Evolutionary conservation across 2,888 invertebrate species (phyloP), one percentile per base, ranked within the genome.

Genomic region (Mylabris sibirica): DNA sequence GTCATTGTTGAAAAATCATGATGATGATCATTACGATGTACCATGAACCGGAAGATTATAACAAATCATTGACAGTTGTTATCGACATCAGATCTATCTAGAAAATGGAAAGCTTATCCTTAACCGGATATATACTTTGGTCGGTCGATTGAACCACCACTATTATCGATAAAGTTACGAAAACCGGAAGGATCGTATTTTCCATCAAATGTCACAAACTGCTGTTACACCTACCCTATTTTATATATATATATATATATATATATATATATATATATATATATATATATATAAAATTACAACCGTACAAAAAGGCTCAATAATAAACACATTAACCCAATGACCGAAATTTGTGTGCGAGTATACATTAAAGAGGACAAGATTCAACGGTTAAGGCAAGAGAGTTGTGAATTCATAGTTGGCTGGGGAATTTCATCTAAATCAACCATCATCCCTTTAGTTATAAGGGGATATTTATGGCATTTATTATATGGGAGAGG

Each of bases 61-160:
- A 65, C 59, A 60, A 59, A 65, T 59, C 59, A 14, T 35, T 61
- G 59, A 59, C 67, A 67, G 63, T 64, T 67, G 67, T 44, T 60
- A 8, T 14, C 35, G 64, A 61, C 60, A 30, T 60, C 60, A 65
- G 61, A 53, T 53, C 20, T 60, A 49, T 60, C 64, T 64, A 24
- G 64, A 59, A 24, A 53, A 24, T 20, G 22, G 12, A 22, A 24
- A 24, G 24, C 53, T 53, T 53, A 53, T 53, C 8, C 53, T 24
- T 14, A 2, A 12, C 22, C 22, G 53, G 53, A 53, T 53, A 53
- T 53, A 20, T 53, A 53, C 53, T 53, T 53, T 53, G 53, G 53
- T 53, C 24, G 53, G 24, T 53, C 22, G 53, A 20, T 53, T 53
- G 53, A 53, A 53, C 53, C 53, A 11, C 49, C n/a, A 20, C 49